These are phyloP conservation scores for Psittacara wagleri DNA, from an alignment of 2,113 vertebrate species.

Conservation along the genomic window DNA sequence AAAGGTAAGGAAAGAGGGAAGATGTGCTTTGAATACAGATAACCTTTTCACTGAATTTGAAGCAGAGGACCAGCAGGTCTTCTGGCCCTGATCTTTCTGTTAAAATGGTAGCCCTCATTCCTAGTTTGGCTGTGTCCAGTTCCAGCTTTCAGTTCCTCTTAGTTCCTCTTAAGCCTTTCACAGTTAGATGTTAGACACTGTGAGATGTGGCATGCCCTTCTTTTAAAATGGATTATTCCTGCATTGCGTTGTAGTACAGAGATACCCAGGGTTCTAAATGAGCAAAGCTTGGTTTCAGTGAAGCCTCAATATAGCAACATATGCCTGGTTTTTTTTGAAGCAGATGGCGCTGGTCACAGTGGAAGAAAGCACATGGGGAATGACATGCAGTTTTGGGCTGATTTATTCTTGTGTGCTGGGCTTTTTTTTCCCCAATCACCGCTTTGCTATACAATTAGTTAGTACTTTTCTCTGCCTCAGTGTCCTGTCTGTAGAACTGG, in stretches of 20 bases:
- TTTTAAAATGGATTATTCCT: neutral
- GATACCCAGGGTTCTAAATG: neutral
- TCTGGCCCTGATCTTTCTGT: neutral
- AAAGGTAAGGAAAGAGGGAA: neutral
- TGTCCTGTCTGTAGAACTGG: neutral
- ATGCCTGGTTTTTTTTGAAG: neutral
- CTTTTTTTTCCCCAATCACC: neutral
- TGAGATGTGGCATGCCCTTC: neutral
- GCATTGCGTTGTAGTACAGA: neutral
- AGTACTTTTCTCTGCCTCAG: neutral
- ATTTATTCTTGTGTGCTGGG: neutral
- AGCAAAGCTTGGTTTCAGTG: neutral
- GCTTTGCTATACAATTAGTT: neutral
- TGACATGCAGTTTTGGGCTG: neutral
- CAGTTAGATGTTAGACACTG: neutral
- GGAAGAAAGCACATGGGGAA: neutral
- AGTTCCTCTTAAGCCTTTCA: neutral
- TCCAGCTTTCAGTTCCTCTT: neutral
- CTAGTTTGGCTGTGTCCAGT: neutral
- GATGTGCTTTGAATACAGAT: neutral
- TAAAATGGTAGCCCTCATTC: neutral
- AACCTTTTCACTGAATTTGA: neutral
- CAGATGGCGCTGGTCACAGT: constrained; percentile 7
- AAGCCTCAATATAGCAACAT: neutral
- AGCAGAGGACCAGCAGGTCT: neutral